Conservation (phyloP, 2,113 vertebrate species). For the Marcusenius ussheri region DNA sequence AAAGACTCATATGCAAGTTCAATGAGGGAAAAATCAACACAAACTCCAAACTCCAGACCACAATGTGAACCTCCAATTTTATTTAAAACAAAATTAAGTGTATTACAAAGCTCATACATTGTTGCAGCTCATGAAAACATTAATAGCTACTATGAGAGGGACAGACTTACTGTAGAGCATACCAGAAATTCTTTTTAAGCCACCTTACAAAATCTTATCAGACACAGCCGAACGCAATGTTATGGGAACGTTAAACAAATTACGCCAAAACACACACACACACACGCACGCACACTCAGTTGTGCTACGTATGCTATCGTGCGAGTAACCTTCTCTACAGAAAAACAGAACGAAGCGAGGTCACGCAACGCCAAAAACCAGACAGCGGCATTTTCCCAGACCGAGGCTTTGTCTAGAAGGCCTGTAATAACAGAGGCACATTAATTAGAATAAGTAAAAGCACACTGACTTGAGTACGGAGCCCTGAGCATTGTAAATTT, state of each 20-base stretch:
- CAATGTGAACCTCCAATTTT: not conserved
- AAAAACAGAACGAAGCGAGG: not conserved
- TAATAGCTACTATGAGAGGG: not conserved
- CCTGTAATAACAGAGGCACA: not conserved
- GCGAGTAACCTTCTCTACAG: not conserved
- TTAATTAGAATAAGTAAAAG: not conserved
- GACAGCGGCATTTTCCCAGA: not conserved
- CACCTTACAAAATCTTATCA: not conserved
- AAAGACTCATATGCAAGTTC: not conserved
- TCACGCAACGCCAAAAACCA: not conserved
- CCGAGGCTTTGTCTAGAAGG: not conserved
- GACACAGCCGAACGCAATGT: not conserved
- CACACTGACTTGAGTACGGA: not conserved
- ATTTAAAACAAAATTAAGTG: not conserved
- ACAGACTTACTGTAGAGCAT: not conserved
- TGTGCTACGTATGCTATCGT: not conserved
- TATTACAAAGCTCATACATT: not conserved
- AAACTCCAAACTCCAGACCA: not conserved
- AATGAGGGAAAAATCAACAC: not conserved
- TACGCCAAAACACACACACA: not conserved
- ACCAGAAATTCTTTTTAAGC: not conserved
- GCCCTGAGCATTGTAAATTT: not conserved
- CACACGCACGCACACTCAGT: not conserved
- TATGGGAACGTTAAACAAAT: not conserved
- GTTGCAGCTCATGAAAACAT: not conserved